Conservation (phyloP, 2,888 invertebrate genomes). For the Chrysolina oricalcia region DNA sequence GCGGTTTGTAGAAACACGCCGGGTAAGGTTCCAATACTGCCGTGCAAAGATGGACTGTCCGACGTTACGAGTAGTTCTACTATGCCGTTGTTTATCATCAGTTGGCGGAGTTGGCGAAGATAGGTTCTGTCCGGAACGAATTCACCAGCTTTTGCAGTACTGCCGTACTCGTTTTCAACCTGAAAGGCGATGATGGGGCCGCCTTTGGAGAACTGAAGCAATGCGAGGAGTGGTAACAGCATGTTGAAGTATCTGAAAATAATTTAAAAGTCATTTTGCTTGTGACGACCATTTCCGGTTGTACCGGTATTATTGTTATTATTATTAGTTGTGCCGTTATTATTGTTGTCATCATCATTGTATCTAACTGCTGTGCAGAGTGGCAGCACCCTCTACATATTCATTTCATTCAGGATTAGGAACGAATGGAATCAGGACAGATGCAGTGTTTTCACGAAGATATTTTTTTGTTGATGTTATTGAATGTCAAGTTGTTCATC, state of each 20-base stretch:
- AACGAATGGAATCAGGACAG: no score
- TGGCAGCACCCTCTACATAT: no score
- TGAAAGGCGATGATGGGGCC: constrained; percentile 92
- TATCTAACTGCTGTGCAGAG: no score
- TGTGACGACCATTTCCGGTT: no score
- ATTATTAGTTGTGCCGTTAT: no score
- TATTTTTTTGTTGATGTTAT: no score
- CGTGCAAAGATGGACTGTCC: constrained; percentile 68
- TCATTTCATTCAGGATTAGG: no score
- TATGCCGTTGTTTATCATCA: constrained; percentile 67
- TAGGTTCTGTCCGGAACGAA: constrained; percentile 58
- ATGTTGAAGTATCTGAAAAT: constrained; percentile 53
- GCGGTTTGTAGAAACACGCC: constrained; percentile 73
- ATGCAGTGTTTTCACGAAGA: no score
- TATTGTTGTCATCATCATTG: no score
- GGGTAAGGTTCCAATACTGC: constrained; percentile 58
- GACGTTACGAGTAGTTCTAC: constrained; percentile 74
- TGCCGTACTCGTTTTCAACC: constrained; percentile 80
- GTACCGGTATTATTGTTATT: no score
- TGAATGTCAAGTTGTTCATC: no score
- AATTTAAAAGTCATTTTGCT: no score
- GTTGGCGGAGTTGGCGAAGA: constrained; percentile 67
- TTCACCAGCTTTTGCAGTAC: constrained; percentile 67
- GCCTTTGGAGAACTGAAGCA: constrained; percentile 81
- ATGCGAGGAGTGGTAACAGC: constrained; percentile 72